Base-by-base conservation (phyloP, 92 coral and sea anemone genomes). In the Siderastrea radians region DNA sequence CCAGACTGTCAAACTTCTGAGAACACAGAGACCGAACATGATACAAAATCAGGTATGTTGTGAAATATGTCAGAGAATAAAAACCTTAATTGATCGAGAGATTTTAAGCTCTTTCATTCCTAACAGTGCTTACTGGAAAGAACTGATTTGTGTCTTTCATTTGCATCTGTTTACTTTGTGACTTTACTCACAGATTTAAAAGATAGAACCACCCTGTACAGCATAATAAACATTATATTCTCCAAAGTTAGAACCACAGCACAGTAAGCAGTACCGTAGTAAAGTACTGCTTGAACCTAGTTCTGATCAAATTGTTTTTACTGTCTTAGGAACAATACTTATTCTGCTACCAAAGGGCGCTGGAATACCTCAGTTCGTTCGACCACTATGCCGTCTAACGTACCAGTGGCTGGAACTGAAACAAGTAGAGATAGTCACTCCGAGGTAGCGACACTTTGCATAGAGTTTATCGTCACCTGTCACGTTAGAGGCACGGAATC, bases 11-110 rank as follows among this genome's bases (percentile, higher is more conserved):
- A 94, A 96, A 82, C 91, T 96, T 48, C 96, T 98, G 4, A 92
- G 99, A 67, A 94, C 98, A 7, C 99, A 98, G 84, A 93, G 99
- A 84, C 99, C 98, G 2, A 93, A 94, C 54, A 98, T 98, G 99
- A 94, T 98, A 10, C 98, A 98, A 76, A 96, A 96, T 69, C 96
- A 96, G 98, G 98, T 93, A 81, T 17, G 93, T 72, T 54, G 15
- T 67, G 75, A n/a, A 68, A 59, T 43, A 4, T 26, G 38, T 26
- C 38, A 26, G 38, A 26, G 38, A 26, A 26, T 26, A 26, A 26
- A 26, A 26, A 26, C 38, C 38, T 26, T 26, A 26, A 26, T 26
- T 26, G 38, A 26, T 26, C 38, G 38, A 26, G 38, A 26, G 38
- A 26, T 26, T 26, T 26, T 26, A 26, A 26, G 38, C 38, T 26